Conservation (phyloP, 2,113 vertebrate genomes). For the Sorex araneus region DNA sequence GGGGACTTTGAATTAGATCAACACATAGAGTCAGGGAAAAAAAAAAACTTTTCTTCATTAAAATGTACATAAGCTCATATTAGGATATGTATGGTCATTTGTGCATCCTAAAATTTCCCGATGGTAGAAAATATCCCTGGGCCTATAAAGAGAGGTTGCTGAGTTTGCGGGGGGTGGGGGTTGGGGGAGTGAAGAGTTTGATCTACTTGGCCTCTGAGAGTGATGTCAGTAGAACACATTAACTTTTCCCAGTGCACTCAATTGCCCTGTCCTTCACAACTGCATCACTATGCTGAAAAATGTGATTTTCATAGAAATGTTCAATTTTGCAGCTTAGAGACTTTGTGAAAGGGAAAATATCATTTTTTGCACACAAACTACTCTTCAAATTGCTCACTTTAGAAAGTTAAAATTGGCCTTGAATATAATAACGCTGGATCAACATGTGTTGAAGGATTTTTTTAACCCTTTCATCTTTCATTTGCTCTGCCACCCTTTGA, state of each 20-base stretch:
- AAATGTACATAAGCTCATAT: not conserved
- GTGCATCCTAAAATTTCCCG: not conserved
- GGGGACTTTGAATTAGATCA: not conserved
- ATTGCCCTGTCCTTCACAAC: conserved; percentile 74
- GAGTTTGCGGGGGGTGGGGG: not conserved
- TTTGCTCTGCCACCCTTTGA: not conserved
- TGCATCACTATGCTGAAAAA: conserved; percentile 76
- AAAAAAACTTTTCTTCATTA: not conserved
- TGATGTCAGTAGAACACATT: conserved; percentile 55
- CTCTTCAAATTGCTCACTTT: conserved; percentile 68
- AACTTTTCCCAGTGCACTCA: conserved; percentile 63
- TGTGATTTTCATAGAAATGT: conserved; percentile 80
- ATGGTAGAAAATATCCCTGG: not conserved
- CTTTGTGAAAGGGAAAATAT: conserved; percentile 60
- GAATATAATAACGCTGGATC: conserved; percentile 24
- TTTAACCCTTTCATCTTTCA: conserved; percentile 71
- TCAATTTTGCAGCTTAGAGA: conserved; percentile 76
- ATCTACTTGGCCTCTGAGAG: conserved; percentile 22
- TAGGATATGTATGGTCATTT: not conserved
- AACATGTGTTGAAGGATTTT: not conserved
- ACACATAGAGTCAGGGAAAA: not conserved
- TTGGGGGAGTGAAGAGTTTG: not conserved
- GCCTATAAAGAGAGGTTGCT: conserved; percentile 2
- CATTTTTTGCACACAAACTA: conserved; percentile 67
- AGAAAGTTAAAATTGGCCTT: conserved; percentile 68